Percentiles rank a stretch among this genome's conserved stretches.
phyloP scores from a whole-genome alignment of 1,140 invertebrate genomes.

The Campoletis sonorensis region DNA sequence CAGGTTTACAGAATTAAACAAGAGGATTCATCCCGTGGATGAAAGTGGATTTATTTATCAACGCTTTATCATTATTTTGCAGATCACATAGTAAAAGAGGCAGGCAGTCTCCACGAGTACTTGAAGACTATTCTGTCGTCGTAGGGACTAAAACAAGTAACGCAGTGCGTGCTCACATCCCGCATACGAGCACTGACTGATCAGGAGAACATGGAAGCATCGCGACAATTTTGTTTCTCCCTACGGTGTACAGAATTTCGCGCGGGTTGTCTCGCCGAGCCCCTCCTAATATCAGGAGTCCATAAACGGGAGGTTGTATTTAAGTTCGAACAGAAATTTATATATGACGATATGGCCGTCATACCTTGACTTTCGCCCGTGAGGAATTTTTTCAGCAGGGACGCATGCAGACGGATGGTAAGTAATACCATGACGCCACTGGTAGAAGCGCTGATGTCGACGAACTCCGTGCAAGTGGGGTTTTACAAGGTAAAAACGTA shows the following conservation, averaged over 20 bases:
- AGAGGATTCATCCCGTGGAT: too few relatives aligned
- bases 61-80: too few relatives aligned
- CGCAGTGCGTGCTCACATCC: constrained; percentile 72
- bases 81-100: not conserved
- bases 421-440: constrained; percentile 65
- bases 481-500: constrained; percentile 14
- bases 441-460: constrained; percentile 64
- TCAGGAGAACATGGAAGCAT: constrained; percentile 52
- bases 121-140: not conserved
- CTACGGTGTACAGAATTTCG: constrained; percentile 71
- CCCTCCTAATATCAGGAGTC: constrained; percentile 72
- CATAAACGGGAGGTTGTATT: constrained; percentile 51
- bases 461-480: constrained; percentile 18
- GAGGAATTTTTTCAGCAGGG: constrained; percentile 78
- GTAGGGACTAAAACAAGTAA: constrained; percentile 17
- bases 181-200: constrained; percentile 71
- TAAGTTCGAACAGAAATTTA: not conserved
- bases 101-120: not conserved
- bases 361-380: constrained; percentile 75
- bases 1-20: too few relatives aligned
- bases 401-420: constrained; percentile 68
- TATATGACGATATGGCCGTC: constrained; percentile 67
- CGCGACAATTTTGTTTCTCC: constrained; percentile 50
- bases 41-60: too few relatives aligned
- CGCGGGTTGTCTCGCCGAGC: constrained; percentile 74